phyloP scores from a whole-genome alignment of 2,888 invertebrate genomes.

The Plagiodera versicolora region DNA sequence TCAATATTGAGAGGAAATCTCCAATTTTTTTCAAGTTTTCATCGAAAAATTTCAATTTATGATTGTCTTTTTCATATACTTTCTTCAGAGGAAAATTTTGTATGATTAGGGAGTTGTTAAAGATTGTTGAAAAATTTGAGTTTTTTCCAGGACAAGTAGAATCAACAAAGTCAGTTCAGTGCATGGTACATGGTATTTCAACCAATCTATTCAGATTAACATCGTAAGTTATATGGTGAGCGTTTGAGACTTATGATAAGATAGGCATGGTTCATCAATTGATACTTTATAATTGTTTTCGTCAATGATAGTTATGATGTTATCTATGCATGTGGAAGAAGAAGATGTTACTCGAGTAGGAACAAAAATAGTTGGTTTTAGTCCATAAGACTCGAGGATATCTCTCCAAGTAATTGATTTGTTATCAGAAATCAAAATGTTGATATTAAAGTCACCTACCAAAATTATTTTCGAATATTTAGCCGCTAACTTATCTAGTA shows the following conservation, averaged over 20 bases:
- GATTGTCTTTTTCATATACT: no score
- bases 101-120: not conserved
- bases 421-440: not conserved
- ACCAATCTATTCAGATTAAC: not conserved
- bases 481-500: not conserved
- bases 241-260: conserved; percentile 4
- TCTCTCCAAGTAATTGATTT: not conserved
- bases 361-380: conserved; percentile 7
- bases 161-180: not conserved
- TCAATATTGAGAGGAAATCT: not conserved
- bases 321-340: conserved; percentile 2
- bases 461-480: not conserved
- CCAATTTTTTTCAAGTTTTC: not conserved
- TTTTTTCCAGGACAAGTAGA: not conserved
- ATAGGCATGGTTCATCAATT: conserved; percentile 6
- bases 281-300: not conserved
- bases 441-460: conserved; percentile 2
- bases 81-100: not conserved
- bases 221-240: conserved; percentile 1
- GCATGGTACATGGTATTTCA: not conserved
- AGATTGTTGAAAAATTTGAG: not conserved
- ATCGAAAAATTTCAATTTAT: not conserved
- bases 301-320: not conserved
- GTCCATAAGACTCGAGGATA: not conserved
- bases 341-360: not conserved